These are phyloP conservation scores for Anguilla anguilla DNA, from an alignment of 2,797 vertebrate genomes.

Conservation along the genomic window DNA sequence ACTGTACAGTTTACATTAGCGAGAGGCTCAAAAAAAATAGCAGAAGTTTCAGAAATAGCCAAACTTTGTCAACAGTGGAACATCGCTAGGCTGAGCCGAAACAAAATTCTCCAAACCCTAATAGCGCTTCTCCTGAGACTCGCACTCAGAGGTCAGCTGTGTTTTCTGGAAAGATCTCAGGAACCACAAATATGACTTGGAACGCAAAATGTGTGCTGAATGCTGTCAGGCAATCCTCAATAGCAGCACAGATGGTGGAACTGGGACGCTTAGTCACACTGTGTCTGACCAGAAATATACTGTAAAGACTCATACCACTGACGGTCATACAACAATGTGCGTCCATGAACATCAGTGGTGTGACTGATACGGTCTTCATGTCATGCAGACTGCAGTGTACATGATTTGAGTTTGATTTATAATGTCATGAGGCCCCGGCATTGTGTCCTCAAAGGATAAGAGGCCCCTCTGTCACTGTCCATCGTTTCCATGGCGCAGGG, in stretches of 20 bases:
- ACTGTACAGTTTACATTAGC: not conserved
- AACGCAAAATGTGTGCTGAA: slow-evolving; percentile 39
- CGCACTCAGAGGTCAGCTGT: slow-evolving; percentile 36
- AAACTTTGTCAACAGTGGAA: slow-evolving; percentile 20
- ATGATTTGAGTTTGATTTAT: not conserved
- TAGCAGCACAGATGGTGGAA: slow-evolving; percentile 46
- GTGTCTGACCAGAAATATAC: not conserved
- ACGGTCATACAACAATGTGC: not conserved
- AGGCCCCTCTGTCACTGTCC: too few relatives aligned
- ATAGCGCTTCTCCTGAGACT: slow-evolving; percentile 59
- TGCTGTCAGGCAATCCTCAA: slow-evolving; percentile 31
- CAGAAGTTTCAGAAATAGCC: slow-evolving; percentile 10
- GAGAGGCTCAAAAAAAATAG: not conserved
- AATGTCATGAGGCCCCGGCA: slow-evolving; percentile 16
- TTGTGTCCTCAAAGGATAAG: not conserved
- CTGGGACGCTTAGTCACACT: not conserved
- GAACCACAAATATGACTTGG: slow-evolving; percentile 51
- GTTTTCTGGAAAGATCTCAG: slow-evolving; percentile 47
- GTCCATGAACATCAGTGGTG: not conserved
- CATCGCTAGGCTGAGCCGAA: slow-evolving; percentile 31
- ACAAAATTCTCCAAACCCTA: slow-evolving; percentile 46
- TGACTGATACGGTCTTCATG: not conserved
- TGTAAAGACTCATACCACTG: not conserved
- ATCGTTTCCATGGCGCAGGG: not conserved
- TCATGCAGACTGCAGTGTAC: too few relatives aligned